Percentiles rank a stretch among this genome's conserved stretches.
phyloP scores from a whole-genome alignment of 2,113 vertebrate species.

The Mixornis gularis region DNA sequence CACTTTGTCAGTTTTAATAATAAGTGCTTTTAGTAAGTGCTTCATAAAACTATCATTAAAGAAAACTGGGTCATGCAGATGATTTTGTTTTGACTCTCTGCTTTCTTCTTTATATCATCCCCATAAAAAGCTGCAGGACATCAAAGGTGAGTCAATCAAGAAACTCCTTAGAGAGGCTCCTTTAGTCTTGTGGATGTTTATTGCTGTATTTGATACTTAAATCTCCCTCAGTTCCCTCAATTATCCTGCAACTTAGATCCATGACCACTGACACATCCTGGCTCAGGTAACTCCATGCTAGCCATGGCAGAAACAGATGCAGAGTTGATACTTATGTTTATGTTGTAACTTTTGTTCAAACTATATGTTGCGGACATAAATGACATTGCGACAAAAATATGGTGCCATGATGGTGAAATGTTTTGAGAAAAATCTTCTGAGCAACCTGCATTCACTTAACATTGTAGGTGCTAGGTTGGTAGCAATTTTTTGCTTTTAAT shows the following conservation, averaged over 20 bases:
- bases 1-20: not conserved
- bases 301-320: not conserved
- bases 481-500: not conserved
- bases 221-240: not conserved
- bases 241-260: not conserved
- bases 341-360: not conserved
- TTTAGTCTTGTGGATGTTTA: not conserved
- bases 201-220: not conserved
- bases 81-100: not conserved
- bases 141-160: not conserved
- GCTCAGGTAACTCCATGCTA: accelerated
- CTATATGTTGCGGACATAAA: not conserved
- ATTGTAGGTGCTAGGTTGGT: not conserved
- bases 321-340: not conserved
- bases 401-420: not conserved
- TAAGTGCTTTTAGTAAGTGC: not conserved
- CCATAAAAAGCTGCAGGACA: not conserved
- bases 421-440: not conserved
- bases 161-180: not conserved
- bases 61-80: not conserved
- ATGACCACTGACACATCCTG: not conserved
- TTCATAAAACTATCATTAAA: not conserved
- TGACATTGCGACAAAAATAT: not conserved
- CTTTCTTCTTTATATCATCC: not conserved
- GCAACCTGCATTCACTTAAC: not conserved